phyloP scores from a whole-genome alignment of 2,888 invertebrate genomes.

The Troides oblongomaculatus region DNA sequence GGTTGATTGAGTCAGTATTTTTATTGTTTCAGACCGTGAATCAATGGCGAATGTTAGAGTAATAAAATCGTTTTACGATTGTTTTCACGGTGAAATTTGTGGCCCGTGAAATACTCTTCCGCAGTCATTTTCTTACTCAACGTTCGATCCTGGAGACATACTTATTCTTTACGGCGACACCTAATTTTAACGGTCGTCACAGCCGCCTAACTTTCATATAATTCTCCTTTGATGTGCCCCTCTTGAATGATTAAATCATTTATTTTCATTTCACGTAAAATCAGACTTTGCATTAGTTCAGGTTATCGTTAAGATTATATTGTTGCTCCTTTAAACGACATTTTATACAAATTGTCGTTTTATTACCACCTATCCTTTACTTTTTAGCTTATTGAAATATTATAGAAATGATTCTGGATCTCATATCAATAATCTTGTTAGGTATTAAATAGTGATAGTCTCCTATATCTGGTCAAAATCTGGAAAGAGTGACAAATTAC shows the following conservation, averaged over 20 bases:
- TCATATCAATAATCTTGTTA: too few species aligned
- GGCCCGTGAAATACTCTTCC: constrained; percentile 73
- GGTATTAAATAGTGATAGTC: too few species aligned
- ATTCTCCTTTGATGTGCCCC: constrained; percentile 25
- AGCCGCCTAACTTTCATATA: constrained; percentile 29
- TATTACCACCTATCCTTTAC: neutral
- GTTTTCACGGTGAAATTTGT: constrained; percentile 77
- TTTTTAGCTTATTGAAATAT: too few species aligned
- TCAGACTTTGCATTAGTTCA: neutral
- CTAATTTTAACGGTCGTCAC: constrained; percentile 39
- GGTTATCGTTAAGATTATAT: neutral
- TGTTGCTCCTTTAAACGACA: neutral
- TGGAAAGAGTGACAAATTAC: too few species aligned
- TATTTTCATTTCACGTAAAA: constrained; percentile 6
- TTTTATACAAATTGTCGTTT: neutral
- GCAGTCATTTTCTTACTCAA: constrained; percentile 66
- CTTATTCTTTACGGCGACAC: constrained; percentile 52
- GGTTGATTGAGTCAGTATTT: constrained; percentile 80
- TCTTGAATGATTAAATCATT: constrained; percentile 26
- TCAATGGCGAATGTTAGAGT: constrained; percentile 78
- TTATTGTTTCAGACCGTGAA: constrained; percentile 77
- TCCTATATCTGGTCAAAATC: too few species aligned
- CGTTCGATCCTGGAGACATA: constrained; percentile 53
- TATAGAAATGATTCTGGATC: too few species aligned
- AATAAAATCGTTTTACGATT: constrained; percentile 78